These are phyloP conservation scores for Buteo buteo DNA, from an alignment of 2,113 vertebrate genomes.

Conservation along the genomic window DNA sequence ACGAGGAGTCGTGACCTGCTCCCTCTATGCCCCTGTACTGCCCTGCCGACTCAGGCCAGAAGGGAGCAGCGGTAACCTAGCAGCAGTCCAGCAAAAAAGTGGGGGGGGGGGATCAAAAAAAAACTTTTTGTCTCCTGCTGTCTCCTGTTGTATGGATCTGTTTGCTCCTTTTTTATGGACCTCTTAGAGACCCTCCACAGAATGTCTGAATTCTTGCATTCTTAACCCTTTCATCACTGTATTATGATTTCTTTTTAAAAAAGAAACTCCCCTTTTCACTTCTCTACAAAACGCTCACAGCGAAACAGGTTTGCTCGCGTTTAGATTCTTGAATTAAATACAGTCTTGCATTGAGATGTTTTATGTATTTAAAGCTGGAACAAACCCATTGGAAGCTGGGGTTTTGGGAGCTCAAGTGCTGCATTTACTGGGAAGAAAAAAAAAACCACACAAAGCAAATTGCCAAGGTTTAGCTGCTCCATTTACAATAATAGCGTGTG, in stretches of 20 bases:
- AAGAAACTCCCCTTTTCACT: constrained; percentile 34
- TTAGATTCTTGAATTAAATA: constrained; percentile 71
- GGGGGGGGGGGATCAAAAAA: constrained; percentile 31
- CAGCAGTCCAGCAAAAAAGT: constrained; percentile 69
- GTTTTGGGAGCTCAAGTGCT: constrained; percentile 63
- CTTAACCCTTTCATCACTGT: constrained; percentile 72
- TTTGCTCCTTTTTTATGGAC: constrained; percentile 78
- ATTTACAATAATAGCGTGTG: constrained; percentile 64
- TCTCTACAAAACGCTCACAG: constrained; percentile 63
- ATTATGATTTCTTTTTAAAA: constrained; percentile 61
- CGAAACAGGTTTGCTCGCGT: constrained; percentile 64
- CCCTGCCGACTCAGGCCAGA: constrained; percentile 76
- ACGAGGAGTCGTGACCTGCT: too few species aligned
- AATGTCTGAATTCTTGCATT: constrained; percentile 74
- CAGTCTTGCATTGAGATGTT: constrained; percentile 68
- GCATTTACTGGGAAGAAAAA: constrained; percentile 60
- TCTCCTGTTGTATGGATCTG: constrained; percentile 72
- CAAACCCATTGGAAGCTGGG: constrained; percentile 19
- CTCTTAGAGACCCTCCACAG: constrained; percentile 69
- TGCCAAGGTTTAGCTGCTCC: constrained; percentile 72
- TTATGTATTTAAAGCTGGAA: constrained; percentile 75
- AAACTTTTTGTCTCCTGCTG: constrained; percentile 67
- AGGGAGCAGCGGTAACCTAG: constrained; percentile 73
- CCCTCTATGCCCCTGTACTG: constrained; percentile 44
- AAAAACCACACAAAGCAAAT: background rate